These are phyloP conservation scores for Ancistrus triradiatus DNA, from an alignment of 2,113 vertebrate species.

Conservation along the genomic window DNA sequence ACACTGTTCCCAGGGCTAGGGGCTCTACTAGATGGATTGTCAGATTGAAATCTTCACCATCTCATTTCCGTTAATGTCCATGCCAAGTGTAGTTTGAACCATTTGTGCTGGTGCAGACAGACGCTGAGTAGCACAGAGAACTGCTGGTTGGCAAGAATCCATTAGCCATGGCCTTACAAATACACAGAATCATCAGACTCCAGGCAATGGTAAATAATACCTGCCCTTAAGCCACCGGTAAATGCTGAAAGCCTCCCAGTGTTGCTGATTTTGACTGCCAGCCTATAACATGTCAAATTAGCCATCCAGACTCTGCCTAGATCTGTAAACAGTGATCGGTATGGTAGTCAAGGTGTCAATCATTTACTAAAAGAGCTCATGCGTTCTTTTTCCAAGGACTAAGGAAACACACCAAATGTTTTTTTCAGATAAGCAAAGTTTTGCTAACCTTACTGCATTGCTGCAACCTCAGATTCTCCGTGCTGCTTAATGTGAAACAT, in stretches of 20 bases:
- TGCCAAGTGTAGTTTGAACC: constrained; percentile 31
- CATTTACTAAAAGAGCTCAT: constrained; percentile 23
- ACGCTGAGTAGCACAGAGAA: constrained; percentile 29
- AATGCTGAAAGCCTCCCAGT: constrained; percentile 49
- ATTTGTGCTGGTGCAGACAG: constrained; percentile 36
- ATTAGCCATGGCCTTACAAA: constrained; percentile 40
- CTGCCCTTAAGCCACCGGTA: constrained; percentile 39
- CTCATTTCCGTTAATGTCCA: constrained; percentile 43
- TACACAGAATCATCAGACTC: constrained; percentile 40
- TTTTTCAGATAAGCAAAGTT: constrained; percentile 34
- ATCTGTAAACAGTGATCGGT: constrained; percentile 43
- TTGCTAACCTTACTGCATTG: constrained; percentile 22
- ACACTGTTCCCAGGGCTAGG: constrained; percentile 11
- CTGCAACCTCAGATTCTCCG: constrained; percentile 8
- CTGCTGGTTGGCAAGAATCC: constrained; percentile 27
- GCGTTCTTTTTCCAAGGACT: neutral
- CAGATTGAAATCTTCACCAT: constrained; percentile 45
- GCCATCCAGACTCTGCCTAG: constrained; percentile 18
- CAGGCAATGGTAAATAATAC: constrained; percentile 38
- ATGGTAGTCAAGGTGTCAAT: constrained; percentile 37
- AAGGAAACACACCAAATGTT: neutral
- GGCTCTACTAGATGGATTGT: constrained; percentile 28
- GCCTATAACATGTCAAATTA: constrained; percentile 27
- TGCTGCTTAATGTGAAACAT: constrained; percentile 38
- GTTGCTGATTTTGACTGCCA: constrained; percentile 35